Conservation (phyloP, 1,140 invertebrate genomes). For the Drosophila kanapiae region DNA sequence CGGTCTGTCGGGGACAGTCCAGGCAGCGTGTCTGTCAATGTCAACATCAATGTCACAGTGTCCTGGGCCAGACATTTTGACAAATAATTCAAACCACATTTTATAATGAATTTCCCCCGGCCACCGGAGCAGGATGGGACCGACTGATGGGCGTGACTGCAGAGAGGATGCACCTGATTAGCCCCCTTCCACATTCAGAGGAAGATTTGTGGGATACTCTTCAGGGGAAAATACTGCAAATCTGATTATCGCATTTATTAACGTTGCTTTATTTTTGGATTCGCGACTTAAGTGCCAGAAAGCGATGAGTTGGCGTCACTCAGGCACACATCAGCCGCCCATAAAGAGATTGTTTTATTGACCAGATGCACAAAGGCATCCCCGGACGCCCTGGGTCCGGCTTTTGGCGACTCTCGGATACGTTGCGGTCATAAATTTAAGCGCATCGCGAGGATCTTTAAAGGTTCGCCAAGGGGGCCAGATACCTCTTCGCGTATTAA, state of each 20-base stretch:
- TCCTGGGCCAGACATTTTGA: slow-evolving; percentile 57
- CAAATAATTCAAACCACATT: slow-evolving; percentile 80
- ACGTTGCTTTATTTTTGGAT: slow-evolving; percentile 74
- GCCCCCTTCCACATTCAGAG: slow-evolving; percentile 7
- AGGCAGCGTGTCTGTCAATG: slow-evolving; percentile 66
- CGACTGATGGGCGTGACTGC: slow-evolving; percentile 15
- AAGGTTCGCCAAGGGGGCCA: neutral
- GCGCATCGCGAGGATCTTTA: neutral
- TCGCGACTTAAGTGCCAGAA: slow-evolving; percentile 60
- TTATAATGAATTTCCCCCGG: slow-evolving; percentile 70
- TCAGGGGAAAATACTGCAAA: slow-evolving; percentile 17
- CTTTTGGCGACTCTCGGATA: slow-evolving; percentile 44
- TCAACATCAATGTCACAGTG: slow-evolving; percentile 76
- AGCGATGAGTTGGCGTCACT: slow-evolving; percentile 60
- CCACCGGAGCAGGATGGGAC: slow-evolving; percentile 5
- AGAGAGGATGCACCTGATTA: slow-evolving; percentile 47
- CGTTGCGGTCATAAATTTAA: slow-evolving; percentile 57
- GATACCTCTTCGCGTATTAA: neutral
- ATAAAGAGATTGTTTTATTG: slow-evolving; percentile 75
- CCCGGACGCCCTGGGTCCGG: slow-evolving; percentile 50
- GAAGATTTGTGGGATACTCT: slow-evolving; percentile 65
- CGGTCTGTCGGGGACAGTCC: slow-evolving; percentile 19
- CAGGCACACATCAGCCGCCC: slow-evolving; percentile 45
- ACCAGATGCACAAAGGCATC: slow-evolving; percentile 33
- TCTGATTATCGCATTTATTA: slow-evolving; percentile 69